These are phyloP conservation scores for Aphodius sticticus DNA, from an alignment of 2,888 invertebrate species.

Conservation along the genomic window DNA sequence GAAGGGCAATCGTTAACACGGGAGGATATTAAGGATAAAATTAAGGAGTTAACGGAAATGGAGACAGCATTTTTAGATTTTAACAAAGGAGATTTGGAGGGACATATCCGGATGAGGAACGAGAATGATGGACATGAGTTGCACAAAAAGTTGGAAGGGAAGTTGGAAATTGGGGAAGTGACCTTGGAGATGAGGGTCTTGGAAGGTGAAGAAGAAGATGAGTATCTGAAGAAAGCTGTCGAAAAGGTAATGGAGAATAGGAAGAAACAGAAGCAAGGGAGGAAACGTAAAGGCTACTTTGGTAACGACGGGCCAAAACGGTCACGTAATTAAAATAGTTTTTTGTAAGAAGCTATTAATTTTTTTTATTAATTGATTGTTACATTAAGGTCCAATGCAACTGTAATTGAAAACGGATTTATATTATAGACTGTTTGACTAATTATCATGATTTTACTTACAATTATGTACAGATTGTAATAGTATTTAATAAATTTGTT, in stretches of 20 bases:
- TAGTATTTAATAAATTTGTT: constrained; percentile 8
- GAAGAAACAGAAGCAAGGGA: constrained; percentile 46
- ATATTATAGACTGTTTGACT: background rate
- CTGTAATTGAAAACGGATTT: background rate
- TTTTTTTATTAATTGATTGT: constrained; percentile 5
- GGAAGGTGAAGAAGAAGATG: constrained; percentile 77
- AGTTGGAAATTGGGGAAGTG: constrained; percentile 51
- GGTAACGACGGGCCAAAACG: constrained; percentile 35
- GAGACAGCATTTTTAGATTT: constrained; percentile 80
- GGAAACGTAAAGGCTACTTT: constrained; percentile 55
- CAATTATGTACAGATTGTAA: background rate
- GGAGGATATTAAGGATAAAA: constrained; percentile 77
- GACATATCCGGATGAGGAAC: constrained; percentile 74
- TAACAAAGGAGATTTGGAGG: constrained; percentile 75
- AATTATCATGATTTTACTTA: background rate
- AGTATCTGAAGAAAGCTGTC: constrained; percentile 69
- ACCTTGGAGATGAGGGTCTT: constrained; percentile 66
- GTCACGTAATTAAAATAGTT: constrained; percentile 20
- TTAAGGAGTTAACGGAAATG: constrained; percentile 66
- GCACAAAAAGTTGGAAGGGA: constrained; percentile 69
- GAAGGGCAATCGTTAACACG: constrained; percentile 66
- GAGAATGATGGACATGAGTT: constrained; percentile 75
- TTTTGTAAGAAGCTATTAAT: background rate
- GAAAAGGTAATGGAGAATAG: constrained; percentile 64
- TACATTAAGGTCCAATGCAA: background rate